Conservation (phyloP, 2,113 vertebrate species). For the Gadus chalcogrammus region DNA sequence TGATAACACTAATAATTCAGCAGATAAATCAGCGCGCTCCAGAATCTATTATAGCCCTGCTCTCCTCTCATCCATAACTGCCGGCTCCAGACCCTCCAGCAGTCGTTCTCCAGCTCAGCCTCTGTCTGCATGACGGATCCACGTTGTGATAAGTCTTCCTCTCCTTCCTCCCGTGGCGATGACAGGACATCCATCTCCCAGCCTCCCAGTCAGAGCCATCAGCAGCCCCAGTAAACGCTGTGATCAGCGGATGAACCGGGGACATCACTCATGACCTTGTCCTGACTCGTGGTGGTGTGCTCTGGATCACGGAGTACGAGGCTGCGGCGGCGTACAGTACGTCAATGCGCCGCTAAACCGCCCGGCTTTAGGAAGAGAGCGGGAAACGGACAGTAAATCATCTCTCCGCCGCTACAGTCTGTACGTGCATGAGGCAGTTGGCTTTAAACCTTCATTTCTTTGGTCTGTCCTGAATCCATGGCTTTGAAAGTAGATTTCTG, state of each 20-base stretch:
- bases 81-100: constrained; percentile 55
- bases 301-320: constrained; percentile 57
- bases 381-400: constrained; percentile 64
- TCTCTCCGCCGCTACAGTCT: background rate
- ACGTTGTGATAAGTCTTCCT: constrained; percentile 54
- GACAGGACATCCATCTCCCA: constrained; percentile 59
- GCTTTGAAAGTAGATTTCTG: too few species aligned
- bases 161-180: constrained; percentile 50
- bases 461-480: too few species aligned
- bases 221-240: constrained; percentile 57
- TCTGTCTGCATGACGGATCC: constrained; percentile 72
- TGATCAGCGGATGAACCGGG: constrained; percentile 66
- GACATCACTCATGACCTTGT: constrained; percentile 70
- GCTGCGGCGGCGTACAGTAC: constrained; percentile 47
- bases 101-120: constrained; percentile 63
- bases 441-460: too few species aligned
- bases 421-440: too few species aligned
- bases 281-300: constrained; percentile 58
- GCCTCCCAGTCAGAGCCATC: constrained; percentile 43
- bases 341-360: constrained; percentile 59
- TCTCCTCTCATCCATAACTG: constrained; percentile 66
- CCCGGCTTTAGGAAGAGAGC: constrained; percentile 43
- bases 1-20: constrained; percentile 63
- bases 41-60: constrained; percentile 63
- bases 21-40: constrained; percentile 60